Percentiles rank a stretch among this genome's conserved stretches.
Conservation (phyloP, 2,888 invertebrate species). For the Temnothorax unifasciatus region DNA sequence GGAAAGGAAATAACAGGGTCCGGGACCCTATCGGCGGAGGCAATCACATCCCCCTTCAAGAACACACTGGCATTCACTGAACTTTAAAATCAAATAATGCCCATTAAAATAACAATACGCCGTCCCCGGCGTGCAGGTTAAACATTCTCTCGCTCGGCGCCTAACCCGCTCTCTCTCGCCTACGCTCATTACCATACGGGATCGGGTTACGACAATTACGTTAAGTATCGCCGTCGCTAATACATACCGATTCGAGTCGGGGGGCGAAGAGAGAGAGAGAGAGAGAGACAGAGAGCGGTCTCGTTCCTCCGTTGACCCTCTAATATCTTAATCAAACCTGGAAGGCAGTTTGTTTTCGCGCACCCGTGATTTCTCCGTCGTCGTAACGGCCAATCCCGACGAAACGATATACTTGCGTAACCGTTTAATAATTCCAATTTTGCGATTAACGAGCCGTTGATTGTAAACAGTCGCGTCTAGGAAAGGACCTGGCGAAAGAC, state of each 20-base stretch:
- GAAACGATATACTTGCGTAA: neutral
- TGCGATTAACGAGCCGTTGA: neutral
- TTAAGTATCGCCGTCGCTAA: slow-evolving; percentile 73
- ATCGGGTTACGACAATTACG: slow-evolving; percentile 86
- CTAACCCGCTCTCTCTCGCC: slow-evolving; percentile 70
- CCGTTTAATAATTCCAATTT: slow-evolving; percentile 13
- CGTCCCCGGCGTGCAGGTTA: slow-evolving; percentile 82
- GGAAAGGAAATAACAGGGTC: slow-evolving; percentile 83
- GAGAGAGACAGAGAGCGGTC: too few relatives aligned
- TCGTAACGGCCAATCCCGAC: neutral
- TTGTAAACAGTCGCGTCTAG: slow-evolving; percentile 1
- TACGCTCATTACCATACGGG: slow-evolving; percentile 84
- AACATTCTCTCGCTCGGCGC: slow-evolving; percentile 84
- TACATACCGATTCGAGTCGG: slow-evolving; percentile 57
- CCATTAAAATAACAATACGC: slow-evolving; percentile 86
- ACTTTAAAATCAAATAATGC: slow-evolving; percentile 86
- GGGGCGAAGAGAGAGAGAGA: too few relatives aligned
- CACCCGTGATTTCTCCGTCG: slow-evolving; percentile 34
- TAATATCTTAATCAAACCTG: slow-evolving; percentile 73
- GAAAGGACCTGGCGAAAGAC: neutral
- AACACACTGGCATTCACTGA: slow-evolving; percentile 84
- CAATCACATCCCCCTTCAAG: slow-evolving; percentile 85
- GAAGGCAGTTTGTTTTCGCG: slow-evolving; percentile 40
- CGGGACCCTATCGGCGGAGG: slow-evolving; percentile 83
- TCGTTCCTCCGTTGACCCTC: slow-evolving; percentile 60